Evolutionary conservation across 2,797 vertebrate genomes (phyloP).

Genomic region (Lutjanus argentimaculatus): DNA sequence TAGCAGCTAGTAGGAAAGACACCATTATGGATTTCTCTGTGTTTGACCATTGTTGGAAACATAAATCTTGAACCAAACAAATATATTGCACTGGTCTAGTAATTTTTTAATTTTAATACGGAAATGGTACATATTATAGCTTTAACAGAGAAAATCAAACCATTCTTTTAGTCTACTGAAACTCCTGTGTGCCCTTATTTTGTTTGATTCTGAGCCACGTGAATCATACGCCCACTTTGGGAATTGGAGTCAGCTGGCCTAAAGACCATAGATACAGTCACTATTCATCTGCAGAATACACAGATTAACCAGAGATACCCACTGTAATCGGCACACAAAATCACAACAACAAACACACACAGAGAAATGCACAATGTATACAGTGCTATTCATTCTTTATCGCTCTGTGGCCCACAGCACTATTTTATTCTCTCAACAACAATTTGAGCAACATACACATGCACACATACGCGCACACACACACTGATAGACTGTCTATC

Average conservation of each 20-base stretch:
- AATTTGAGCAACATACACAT: constrained; percentile 45
- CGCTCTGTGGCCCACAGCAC: constrained; percentile 46
- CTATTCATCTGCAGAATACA: constrained; percentile 39
- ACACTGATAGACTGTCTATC: constrained; percentile 69
- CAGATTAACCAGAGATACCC: constrained; percentile 49
- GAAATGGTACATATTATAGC: not conserved
- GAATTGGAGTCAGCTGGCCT: constrained; percentile 38
- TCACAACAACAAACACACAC: constrained; percentile 38
- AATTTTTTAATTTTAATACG: too few relatives aligned
- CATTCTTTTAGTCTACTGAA: not conserved
- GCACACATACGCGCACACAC: constrained; percentile 28
- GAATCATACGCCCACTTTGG: constrained; percentile 42
- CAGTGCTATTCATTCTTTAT: constrained; percentile 50
- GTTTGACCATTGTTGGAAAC: too few relatives aligned
- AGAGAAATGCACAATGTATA: constrained; percentile 28
- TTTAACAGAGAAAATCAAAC: not conserved
- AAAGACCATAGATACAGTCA: constrained; percentile 36
- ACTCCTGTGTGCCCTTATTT: constrained; percentile 26
- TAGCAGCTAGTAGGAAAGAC: too few relatives aligned
- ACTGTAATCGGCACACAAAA: constrained; percentile 23
- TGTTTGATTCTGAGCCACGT: constrained; percentile 27
- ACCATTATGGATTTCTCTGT: too few relatives aligned
- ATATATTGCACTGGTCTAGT: too few relatives aligned
- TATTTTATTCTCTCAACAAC: constrained; percentile 62
- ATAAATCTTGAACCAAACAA: too few relatives aligned